Conservation (phyloP, 92 coral and sea anemone species). For the Montipora capitata region DNA sequence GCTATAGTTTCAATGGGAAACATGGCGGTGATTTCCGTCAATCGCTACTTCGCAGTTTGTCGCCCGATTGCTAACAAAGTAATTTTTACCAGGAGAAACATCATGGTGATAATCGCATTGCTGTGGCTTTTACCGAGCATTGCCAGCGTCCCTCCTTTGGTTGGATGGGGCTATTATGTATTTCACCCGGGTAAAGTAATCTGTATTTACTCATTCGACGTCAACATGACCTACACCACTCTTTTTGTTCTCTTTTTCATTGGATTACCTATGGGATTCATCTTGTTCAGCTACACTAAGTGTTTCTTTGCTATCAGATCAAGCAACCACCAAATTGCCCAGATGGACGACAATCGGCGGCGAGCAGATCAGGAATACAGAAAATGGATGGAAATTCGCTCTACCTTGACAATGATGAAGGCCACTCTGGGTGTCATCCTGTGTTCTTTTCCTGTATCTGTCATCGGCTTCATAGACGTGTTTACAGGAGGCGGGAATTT, state of each 20-base stretch:
- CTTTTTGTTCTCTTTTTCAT: conserved; percentile 76
- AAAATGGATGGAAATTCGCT: conserved; percentile 76
- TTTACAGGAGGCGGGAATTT: conserved; percentile 68
- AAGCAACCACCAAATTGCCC: conserved; percentile 71
- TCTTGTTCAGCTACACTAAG: conserved; percentile 64
- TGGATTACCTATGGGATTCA: conserved; percentile 67
- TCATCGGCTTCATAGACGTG: conserved; percentile 52
- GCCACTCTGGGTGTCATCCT: conserved; percentile 79
- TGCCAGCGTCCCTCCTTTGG: conserved; percentile 83
- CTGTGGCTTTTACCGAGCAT: conserved; percentile 82
- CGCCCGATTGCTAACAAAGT: conserved; percentile 67
- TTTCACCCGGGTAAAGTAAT: conserved; percentile 79
- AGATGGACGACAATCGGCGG: conserved; percentile 53
- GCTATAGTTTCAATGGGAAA: conserved; percentile 81
- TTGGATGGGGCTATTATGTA: conserved; percentile 85
- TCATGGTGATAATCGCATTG: conserved; percentile 61
- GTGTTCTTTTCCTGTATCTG: conserved; percentile 79
- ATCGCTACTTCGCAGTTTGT: conserved; percentile 79
- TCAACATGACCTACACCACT: conserved; percentile 70
- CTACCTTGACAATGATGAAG: conserved; percentile 82
- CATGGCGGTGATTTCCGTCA: conserved; percentile 77
- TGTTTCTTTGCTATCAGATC: conserved; percentile 71
- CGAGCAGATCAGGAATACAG: conserved; percentile 30
- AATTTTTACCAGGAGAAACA: conserved; percentile 63
- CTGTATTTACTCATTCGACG: conserved; percentile 80